These are phyloP conservation scores for Poeciliopsis turrubarensis DNA, from an alignment of 2,113 vertebrate species.

Conservation along the genomic window DNA sequence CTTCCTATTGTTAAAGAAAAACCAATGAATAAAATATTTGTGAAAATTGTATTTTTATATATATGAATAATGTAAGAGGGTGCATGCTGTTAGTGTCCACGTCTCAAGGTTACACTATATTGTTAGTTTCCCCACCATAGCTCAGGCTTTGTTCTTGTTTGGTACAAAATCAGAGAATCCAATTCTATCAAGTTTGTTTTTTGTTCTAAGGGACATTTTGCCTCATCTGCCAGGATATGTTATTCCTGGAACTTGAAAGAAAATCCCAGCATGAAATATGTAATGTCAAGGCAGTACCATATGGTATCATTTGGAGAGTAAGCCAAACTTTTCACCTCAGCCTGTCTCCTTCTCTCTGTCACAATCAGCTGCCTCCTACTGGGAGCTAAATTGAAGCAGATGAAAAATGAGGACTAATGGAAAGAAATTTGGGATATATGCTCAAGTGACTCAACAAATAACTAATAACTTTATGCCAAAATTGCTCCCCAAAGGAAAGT, in stretches of 20 bases:
- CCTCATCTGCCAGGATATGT: constrained; percentile 38
- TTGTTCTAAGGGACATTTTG: constrained; percentile 55
- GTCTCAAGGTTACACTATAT: constrained; percentile 74
- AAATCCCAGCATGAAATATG: constrained; percentile 49
- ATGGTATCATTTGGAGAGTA: constrained; percentile 34
- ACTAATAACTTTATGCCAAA: constrained; percentile 38
- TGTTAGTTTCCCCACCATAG: constrained; percentile 56
- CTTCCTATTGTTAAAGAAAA: constrained; percentile 74
- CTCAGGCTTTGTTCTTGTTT: constrained; percentile 66
- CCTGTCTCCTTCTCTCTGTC: constrained; percentile 39
- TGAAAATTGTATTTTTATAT: constrained; percentile 75
- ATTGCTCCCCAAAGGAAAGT: constrained; percentile 27
- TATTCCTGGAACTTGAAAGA: constrained; percentile 52
- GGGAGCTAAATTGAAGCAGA: constrained; percentile 36
- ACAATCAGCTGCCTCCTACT: constrained; percentile 28
- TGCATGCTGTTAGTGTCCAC: constrained; percentile 65
- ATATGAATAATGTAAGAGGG: constrained; percentile 82
- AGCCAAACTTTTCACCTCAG: constrained; percentile 51
- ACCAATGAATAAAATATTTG: constrained; percentile 83
- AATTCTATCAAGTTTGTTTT: constrained; percentile 53
- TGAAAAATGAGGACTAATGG: constrained; percentile 13
- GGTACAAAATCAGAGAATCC: constrained; percentile 63
- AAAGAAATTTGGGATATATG: constrained; percentile 18
- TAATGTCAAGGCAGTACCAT: constrained; percentile 47
- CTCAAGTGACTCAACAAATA: constrained; percentile 29